Conservation (phyloP, 1,140 invertebrate species). For the Drosophila kurseongensis region DNA sequence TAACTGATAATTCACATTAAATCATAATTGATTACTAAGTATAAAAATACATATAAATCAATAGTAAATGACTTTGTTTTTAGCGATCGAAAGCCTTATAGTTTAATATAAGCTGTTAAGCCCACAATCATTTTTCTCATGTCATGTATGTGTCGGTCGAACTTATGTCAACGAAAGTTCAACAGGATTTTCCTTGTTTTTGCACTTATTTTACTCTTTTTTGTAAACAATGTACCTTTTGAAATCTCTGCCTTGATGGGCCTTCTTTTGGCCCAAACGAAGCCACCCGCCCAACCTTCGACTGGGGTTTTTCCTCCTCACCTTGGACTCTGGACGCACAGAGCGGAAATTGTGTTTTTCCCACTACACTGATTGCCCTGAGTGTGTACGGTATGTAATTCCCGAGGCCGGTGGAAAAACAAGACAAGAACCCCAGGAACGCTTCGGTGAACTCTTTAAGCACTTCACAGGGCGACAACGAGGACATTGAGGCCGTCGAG, state of each 20-base stretch:
- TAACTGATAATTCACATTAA: too few relatives aligned
- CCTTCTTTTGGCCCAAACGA: constrained; percentile 5
- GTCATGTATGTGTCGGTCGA: too few relatives aligned
- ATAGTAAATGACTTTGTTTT: too few relatives aligned
- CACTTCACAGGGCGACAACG: constrained; percentile 35
- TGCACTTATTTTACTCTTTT: constrained; percentile 23
- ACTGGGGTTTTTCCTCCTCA: constrained; percentile 10
- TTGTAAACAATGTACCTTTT: constrained; percentile 25
- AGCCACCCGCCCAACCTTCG: constrained; percentile 4
- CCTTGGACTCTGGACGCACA: constrained; percentile 37
- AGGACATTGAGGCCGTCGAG: constrained; percentile 36
- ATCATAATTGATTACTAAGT: too few relatives aligned
- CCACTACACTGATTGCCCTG: constrained; percentile 36
- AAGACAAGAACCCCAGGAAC: constrained; percentile 35
- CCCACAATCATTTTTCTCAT: too few relatives aligned
- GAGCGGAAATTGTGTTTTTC: constrained; percentile 44
- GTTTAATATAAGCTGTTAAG: too few relatives aligned
- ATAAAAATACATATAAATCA: too few relatives aligned
- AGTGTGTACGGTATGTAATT: constrained; percentile 20
- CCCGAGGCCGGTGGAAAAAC: constrained; percentile 32
- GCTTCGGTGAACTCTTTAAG: constrained; percentile 44
- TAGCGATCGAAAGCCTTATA: too few relatives aligned
- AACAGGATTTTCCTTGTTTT: neutral
- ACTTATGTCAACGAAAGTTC: too few relatives aligned
- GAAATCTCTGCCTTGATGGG: constrained; percentile 11